Base-by-base conservation (phyloP, 2,797 vertebrate genomes). In the Acestrorhynchus altus region DNA sequence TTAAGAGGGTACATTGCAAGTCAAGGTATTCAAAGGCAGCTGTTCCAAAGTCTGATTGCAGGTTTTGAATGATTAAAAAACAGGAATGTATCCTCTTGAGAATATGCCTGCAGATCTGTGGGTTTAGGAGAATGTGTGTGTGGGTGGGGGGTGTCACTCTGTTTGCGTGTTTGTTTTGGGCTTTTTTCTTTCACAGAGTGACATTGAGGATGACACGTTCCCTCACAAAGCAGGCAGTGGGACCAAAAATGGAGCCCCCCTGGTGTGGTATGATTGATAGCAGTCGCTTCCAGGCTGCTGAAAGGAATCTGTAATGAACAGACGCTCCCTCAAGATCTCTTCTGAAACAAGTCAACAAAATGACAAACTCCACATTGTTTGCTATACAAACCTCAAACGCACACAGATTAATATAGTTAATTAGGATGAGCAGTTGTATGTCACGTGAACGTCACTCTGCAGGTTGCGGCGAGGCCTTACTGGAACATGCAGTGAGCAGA, bases 281-380 rank as follows among this genome's bases (percentile, higher is more conserved):
- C 44, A 64, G 72, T 61, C 54, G 72, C 66, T 75, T 74, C 49
- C 22, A 72, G 75, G 61, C 72, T 24, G 26, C 40, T 10, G 63
- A 74, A 81, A 83, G 47, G 63, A 77, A 79, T 80, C 76, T 70
- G 68, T 83, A 74, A 76, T 76, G 75, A 83, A 81, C 60, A 76
- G 60, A 67, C 39, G 31, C 52, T 61, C 60, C 76, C 56, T 71
- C 28, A 67, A 78, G 76, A 72, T 60, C 26, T 24, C 71, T 57
- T 15, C 24, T 6, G 65, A 60, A 70, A 68, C 39, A 8, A 47
- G 49, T 44, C 22, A 63, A 76, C 57, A 54, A 67, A 81, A 75
- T 56, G 72, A 76, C 11, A 39, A 78, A 81, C 57, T 69, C 59
- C 46, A 40, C 76, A 59, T 35, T 0, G 44, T 75, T 70, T 24